Evolutionary conservation across 2,113 vertebrate species (phyloP), one percentile per base, ranked within the genome.

Genomic region (Labeo rohita): DNA sequence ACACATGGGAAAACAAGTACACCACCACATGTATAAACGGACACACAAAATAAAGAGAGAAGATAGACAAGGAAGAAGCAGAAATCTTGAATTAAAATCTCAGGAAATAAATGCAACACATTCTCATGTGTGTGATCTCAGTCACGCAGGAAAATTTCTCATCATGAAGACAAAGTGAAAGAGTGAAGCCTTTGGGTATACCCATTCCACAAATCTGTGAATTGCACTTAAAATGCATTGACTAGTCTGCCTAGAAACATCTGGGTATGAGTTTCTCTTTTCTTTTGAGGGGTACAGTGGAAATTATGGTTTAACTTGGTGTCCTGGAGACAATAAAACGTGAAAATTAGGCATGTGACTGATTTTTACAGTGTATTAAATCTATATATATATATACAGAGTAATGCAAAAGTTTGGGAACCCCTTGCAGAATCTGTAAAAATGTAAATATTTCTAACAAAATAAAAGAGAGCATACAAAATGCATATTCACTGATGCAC

Each of bases 81-180:
- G 39, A 63, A 65, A 61, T 61, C 28, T 79, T 59, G 76, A 78
- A 59, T 54, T 52, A 77, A 16, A 56, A 59, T n/a, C 18, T 72
- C 18, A 70, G 15, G 34, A 13, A 72, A 36, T 7, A 18, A 77
- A 50, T 8, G 10, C n/a, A 77, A 54, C 3, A 49, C 2, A 11
- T 15, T 23, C n/a, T 11, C n/a, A 65, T 63, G 8, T 73, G 39
- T 72, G 13, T 73, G 34, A 39, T 70, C 28, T 45, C 36, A 1
- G 4, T 43, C 34, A 23, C 12, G 70, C 47, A 52, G 45, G 23
- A 76, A 76, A 16, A 12, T 49, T 52, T 52, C 74, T 77, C 47
- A 34, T 50, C 23, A 54, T 77, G 8, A 77, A 54, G 12, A 75
- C 13, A 75, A 36, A 15, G 47, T 8, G 23, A 54, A 34, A 28